Evolutionary conservation across 1,140 invertebrate genomes (phyloP), one percentile per base, ranked within the genome.

Genomic region (Trichoplusia ni): DNA sequence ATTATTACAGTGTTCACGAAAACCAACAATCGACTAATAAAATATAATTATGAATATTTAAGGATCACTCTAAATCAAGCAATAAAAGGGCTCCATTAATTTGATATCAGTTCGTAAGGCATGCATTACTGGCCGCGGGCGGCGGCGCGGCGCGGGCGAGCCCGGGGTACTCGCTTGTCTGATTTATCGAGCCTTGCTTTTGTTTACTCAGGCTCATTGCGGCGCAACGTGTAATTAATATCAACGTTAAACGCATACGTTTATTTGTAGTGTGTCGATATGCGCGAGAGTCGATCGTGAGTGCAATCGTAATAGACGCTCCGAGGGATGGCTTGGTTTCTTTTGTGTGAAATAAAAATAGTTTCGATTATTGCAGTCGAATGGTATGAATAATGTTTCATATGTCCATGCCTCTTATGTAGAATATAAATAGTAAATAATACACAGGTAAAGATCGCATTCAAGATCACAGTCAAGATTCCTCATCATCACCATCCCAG

Each of bases 161-260:
- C 44, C 23, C 13, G 13, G 13, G 31, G 31, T 47, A 47, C 31
- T 44, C 23, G 37, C 16, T 4, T 0, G 8, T 18, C 37, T 58
- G 54, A 58, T 58, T 58, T 65, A 77, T 58, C 54, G 38, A 14
- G n/a, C 11, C 35, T 19, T 44, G 14, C 21, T 42, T 58, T 77
- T 77, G 77, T 80, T 80, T 77, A 72, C 73, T 63, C 77, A 67
- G 61, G 19, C 23, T 65, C 58, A 56, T 60, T 61, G 54, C 14
- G n/a, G 44, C 14, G 29, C 61, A 73, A 66, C 62, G 53, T 71
- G 63, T 72, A 76, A 79, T 79, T 75, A 79, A 76, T 71, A 61
- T 58, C 59, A 42, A 25, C 38, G 35, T 42, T 56, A 37, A 54
- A 37, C 13, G 35, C 31, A 7, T 5, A 25, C 42, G 33, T 61